phyloP scores from a whole-genome alignment of 2,797 vertebrate genomes.

The Poeciliopsis turneri region DNA sequence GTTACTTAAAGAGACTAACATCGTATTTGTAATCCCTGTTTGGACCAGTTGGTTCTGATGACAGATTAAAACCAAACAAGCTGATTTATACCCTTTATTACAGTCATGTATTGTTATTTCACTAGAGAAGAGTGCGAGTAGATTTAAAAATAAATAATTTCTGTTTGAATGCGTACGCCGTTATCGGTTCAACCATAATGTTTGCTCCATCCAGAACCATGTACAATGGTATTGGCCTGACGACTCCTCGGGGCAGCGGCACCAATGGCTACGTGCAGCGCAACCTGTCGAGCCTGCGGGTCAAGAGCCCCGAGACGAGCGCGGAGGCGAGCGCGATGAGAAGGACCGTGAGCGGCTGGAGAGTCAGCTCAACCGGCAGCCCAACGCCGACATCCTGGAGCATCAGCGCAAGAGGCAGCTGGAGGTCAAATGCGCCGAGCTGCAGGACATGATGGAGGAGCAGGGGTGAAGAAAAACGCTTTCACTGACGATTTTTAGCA shows the following conservation, averaged over 20 bases:
- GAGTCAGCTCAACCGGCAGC: constrained; percentile 89
- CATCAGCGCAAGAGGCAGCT: constrained; percentile 94
- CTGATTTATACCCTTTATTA: too few species aligned
- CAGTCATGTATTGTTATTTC: too few species aligned
- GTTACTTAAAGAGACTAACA: background rate
- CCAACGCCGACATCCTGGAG: constrained; percentile 93
- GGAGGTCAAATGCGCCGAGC: constrained; percentile 93
- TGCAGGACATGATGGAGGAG: constrained; percentile 97
- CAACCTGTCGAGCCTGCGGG: constrained; percentile 90
- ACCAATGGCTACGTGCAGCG: constrained; percentile 95
- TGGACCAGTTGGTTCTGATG: background rate
- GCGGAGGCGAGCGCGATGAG: constrained; percentile 82
- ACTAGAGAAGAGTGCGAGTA: background rate
- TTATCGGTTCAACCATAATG: background rate
- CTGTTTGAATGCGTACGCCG: background rate
- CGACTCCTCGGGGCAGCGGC: constrained; percentile 92
- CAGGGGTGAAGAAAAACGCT: constrained; percentile 82
- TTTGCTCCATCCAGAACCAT: constrained; percentile 71
- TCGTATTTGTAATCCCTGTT: background rate
- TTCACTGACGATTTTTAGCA: background rate
- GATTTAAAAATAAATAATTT: background rate
- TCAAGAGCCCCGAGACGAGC: constrained; percentile 87
- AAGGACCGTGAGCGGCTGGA: constrained; percentile 88
- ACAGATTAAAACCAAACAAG: background rate
- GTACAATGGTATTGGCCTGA: constrained; percentile 96